Evolutionary conservation across 2,113 vertebrate genomes (phyloP).

Genomic region (Cinclus mexicanus): DNA sequence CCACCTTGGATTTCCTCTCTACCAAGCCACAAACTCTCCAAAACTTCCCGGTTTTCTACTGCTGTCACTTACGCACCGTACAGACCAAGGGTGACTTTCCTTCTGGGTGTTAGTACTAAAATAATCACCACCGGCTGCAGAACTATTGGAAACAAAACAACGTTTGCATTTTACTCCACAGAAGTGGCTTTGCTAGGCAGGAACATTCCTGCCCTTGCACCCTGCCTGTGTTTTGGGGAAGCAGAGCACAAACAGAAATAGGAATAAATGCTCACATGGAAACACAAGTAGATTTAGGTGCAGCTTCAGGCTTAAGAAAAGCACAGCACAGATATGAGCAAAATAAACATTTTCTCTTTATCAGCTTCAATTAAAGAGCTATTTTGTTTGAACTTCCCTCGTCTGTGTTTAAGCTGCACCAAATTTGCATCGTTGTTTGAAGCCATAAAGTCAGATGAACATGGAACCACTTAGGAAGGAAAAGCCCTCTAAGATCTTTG

Average conservation of each 20-base stretch:
- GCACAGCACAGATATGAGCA: background rate
- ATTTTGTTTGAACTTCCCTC: background rate
- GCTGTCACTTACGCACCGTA: background rate
- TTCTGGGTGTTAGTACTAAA: background rate
- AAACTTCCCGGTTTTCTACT: background rate
- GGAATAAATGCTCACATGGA: background rate
- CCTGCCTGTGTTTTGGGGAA: background rate
- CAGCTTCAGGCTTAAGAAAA: background rate
- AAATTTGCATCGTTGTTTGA: background rate
- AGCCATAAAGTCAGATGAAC: background rate
- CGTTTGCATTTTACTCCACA: background rate
- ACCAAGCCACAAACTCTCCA: background rate
- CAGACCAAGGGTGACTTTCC: background rate
- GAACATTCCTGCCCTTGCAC: background rate
- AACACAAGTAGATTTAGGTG: background rate
- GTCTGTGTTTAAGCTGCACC: background rate
- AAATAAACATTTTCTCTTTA: background rate
- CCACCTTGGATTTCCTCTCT: background rate
- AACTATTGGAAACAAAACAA: background rate
- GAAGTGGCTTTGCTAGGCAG: background rate
- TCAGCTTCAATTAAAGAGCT: background rate
- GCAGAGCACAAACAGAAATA: background rate
- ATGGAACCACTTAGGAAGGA: background rate
- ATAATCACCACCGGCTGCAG: background rate
- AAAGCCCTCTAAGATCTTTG: background rate